Evolutionary conservation across 2,888 invertebrate genomes (phyloP), one percentile per base, ranked within the genome.

Genomic region (Eristalis pertinax): DNA sequence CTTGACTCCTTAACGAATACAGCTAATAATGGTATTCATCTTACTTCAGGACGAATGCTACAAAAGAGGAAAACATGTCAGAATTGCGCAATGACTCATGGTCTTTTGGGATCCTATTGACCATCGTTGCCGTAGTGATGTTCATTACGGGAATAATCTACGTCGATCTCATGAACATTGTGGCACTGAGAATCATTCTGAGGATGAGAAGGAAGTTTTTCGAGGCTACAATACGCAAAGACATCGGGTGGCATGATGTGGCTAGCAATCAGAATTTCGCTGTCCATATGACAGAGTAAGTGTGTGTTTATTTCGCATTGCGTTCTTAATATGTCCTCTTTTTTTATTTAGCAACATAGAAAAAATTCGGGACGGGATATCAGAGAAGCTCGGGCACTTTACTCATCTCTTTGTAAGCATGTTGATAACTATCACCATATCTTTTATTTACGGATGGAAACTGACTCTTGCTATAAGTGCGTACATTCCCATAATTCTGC

Each of bases 381-480:
- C 96, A 0, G 97, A 97, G 92, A 97, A 97, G 93, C 94, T 97
- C 22, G 95, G 96, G 0, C 95, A 96, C 91, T 95, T 96, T 90
- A 92, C 96, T 0, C 96, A 96, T 91, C 88, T 96, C 88, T 93
- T 95, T 88, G 94, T 95, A 1, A 90, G 90, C 50, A 89, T 90
- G n/a, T 4, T 90, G 3, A 88, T 91, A 4, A 89, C 90, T n/a
- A 89, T 92, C 0, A 77, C 89, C 3, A 95, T 96, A 64, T 96
- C 97, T 0, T 95, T 98, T 90, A 92, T 94, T 0, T 96, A 96
- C 90, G 97, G 97, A 69, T 98, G 97, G 97, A 95, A 97, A 91
- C 93, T 98, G 76, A 97, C 98, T 0, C 93, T 97, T 35, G 96
- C 97, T 60, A 95, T 97, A 76, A 92, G 97, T 82, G 95, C 96